Evolutionary conservation across 1,140 invertebrate species (phyloP).

Genomic region (Agraylea sexmaculata): DNA sequence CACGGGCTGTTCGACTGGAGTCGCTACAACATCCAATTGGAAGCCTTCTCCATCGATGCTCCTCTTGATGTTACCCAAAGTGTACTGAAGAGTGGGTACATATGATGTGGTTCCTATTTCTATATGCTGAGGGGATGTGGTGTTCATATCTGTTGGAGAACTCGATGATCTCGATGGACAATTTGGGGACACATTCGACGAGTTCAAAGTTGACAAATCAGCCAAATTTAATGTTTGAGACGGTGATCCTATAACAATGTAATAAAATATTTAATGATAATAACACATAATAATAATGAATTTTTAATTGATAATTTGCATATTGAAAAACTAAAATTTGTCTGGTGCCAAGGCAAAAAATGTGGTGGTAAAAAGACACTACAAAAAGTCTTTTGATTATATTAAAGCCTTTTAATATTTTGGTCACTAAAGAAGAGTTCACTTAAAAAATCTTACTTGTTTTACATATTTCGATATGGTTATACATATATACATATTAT

Average conservation of each 20-base stretch:
- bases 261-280: too few relatives aligned
- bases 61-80: constrained; percentile 17
- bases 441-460: too few relatives aligned
- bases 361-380: too few relatives aligned
- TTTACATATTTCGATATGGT: too few relatives aligned
- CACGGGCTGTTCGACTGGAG: constrained; percentile 11
- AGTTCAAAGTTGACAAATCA: constrained; percentile 11
- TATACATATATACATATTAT: too few relatives aligned
- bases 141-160: constrained; percentile 8
- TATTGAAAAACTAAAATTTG: too few relatives aligned
- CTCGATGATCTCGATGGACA: constrained; percentile 12
- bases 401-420: too few relatives aligned
- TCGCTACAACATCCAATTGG: constrained; percentile 19
- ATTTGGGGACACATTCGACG: constrained; percentile 7
- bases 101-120: constrained; percentile 14
- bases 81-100: constrained; percentile 16
- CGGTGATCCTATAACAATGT: constrained; percentile 12
- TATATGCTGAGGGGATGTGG: constrained; percentile 10
- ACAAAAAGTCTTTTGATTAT: too few relatives aligned
- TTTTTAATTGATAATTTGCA: too few relatives aligned
- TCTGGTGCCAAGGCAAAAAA: too few relatives aligned
- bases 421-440: too few relatives aligned
- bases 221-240: constrained; percentile 11
- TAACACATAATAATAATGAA: too few relatives aligned
- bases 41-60: constrained; percentile 18